Percentiles rank a stretch among this genome's conserved stretches.
phyloP scores from a whole-genome alignment of 1,140 invertebrate species.

The Drosophila kanapiae region DNA sequence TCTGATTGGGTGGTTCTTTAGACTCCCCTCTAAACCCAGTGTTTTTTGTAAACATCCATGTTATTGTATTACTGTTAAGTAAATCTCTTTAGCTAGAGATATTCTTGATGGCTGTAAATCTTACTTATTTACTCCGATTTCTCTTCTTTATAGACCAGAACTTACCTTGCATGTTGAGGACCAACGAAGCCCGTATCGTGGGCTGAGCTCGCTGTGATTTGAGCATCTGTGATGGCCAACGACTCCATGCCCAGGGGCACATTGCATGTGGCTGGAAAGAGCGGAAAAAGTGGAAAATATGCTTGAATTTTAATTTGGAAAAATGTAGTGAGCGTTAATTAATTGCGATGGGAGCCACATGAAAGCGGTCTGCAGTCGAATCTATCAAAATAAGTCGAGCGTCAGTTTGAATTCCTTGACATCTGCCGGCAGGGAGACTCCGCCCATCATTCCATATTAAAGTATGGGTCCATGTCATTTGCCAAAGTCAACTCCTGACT shows the following conservation, averaged over 20 bases:
- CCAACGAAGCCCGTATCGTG: conserved; percentile 96
- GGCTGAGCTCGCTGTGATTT: conserved; percentile 95
- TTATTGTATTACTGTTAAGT: background rate
- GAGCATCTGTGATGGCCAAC: conserved; percentile 93
- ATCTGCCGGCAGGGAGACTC: background rate
- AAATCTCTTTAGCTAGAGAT: background rate
- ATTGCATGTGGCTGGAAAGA: conserved; percentile 90
- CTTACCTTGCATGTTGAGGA: conserved; percentile 95
- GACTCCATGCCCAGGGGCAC: conserved; percentile 96
- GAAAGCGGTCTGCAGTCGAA: conserved; percentile 28
- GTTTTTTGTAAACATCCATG: background rate
- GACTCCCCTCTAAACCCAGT: background rate
- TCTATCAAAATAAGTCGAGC: conserved; percentile 75
- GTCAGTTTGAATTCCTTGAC: conserved; percentile 65
- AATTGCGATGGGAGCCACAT: conserved; percentile 44
- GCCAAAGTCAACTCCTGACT: conserved; percentile 66
- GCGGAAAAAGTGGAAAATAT: conserved; percentile 12
- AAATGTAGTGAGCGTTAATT: conserved; percentile 51
- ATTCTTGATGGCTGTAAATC: background rate
- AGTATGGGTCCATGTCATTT: conserved; percentile 22
- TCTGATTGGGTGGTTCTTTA: background rate
- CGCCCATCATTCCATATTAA: background rate
- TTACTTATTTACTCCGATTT: background rate
- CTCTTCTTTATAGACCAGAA: background rate
- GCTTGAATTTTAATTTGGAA: conserved; percentile 13